Evolutionary conservation across 2,888 invertebrate genomes (phyloP).

Genomic region (Trachelus troglodyta): DNA sequence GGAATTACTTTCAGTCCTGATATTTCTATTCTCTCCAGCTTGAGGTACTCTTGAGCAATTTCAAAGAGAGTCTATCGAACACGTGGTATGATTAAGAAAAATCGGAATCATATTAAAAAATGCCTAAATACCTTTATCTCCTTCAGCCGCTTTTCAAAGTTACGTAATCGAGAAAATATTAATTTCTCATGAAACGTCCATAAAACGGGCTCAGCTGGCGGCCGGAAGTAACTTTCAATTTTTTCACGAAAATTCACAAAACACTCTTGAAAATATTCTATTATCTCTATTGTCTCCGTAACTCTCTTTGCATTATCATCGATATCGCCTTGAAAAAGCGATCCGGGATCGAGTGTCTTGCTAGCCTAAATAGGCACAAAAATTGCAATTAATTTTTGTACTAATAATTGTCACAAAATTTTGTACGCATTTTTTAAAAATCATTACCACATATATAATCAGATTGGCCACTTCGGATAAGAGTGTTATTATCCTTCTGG

Average conservation of each 20-base stretch:
- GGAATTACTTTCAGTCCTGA: slow-evolving; percentile 69
- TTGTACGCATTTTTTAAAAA: slow-evolving; percentile 1
- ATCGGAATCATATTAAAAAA: not conserved
- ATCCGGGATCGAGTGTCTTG: slow-evolving; percentile 79
- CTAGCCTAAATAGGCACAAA: slow-evolving; percentile 67
- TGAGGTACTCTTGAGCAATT: slow-evolving; percentile 83
- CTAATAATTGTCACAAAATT: not conserved
- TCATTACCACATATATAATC: slow-evolving; percentile 75
- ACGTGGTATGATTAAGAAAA: not conserved
- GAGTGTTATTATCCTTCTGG: slow-evolving; percentile 74
- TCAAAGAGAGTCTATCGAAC: slow-evolving; percentile 73
- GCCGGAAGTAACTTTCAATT: slow-evolving; percentile 70
- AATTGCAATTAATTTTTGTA: not conserved
- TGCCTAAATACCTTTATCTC: slow-evolving; percentile 67
- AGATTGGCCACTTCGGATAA: slow-evolving; percentile 85
- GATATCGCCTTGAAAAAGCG: slow-evolving; percentile 88
- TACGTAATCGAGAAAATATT: slow-evolving; percentile 76
- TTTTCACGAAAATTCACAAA: slow-evolving; percentile 70
- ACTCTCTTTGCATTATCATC: slow-evolving; percentile 79
- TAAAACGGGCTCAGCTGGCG: slow-evolving; percentile 71
- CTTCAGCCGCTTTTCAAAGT: slow-evolving; percentile 74
- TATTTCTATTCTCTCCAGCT: slow-evolving; percentile 87
- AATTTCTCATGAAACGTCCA: slow-evolving; percentile 83
- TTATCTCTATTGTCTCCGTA: slow-evolving; percentile 66
- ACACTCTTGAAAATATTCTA: slow-evolving; percentile 70